phyloP scores from a whole-genome alignment of 2,113 vertebrate species.

The Amphilophus citrinellus region DNA sequence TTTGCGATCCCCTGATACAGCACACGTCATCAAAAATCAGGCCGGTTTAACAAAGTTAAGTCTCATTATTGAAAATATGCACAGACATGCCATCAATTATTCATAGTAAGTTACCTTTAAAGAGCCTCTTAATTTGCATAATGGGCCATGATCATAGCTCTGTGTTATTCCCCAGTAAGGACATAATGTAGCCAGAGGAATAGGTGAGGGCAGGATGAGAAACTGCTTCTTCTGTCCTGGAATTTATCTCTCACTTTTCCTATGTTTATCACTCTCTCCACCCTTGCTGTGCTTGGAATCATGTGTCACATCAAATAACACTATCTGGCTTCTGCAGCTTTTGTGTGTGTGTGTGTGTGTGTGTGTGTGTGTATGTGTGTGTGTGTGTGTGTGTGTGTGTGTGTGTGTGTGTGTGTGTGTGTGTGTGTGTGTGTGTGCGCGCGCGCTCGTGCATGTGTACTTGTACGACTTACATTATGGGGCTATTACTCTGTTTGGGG shows the following conservation, averaged over 20 bases:
- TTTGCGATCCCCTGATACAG: not conserved
- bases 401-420: not conserved
- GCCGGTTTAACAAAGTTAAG: not conserved
- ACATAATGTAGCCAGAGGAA: constrained; percentile 15
- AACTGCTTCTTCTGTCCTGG: constrained; percentile 6
- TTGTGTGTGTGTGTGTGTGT: constrained; percentile 5
- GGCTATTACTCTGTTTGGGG: not conserved
- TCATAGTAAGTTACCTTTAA: constrained; percentile 16
- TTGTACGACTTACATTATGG: not conserved
- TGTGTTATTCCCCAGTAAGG: not conserved
- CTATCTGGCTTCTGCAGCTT: constrained; percentile 44
- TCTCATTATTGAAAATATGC: not conserved
- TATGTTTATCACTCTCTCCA: constrained; percentile 15
- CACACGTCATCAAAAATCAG: not conserved
- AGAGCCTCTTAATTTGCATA: constrained; percentile 24
- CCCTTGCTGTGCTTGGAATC: constrained; percentile 55
- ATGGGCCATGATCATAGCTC: constrained; percentile 13
- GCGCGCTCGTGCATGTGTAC: not conserved
- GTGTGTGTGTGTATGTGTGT: too few relatives aligned
- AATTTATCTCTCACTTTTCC: constrained; percentile 18
- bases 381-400: not conserved
- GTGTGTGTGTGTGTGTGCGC: too few relatives aligned
- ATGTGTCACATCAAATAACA: constrained; percentile 60
- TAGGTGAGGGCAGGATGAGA: not conserved
- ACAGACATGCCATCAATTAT: constrained; percentile 16